phyloP scores from a whole-genome alignment of 2,113 vertebrate species.

The Cairina moschata region DNA sequence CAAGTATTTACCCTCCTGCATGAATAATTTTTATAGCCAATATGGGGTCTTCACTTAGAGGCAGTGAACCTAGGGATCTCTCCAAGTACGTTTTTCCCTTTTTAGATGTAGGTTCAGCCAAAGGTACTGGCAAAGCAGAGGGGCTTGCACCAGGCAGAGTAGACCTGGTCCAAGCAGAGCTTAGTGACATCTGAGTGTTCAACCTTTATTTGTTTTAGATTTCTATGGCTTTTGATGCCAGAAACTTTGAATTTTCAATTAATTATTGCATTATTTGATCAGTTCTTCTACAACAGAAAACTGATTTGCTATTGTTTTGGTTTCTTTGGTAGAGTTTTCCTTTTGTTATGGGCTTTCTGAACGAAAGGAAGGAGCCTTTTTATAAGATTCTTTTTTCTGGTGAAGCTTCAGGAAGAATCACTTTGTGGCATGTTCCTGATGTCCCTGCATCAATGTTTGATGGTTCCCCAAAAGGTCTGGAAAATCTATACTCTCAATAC shows the following conservation, averaged over 20 bases:
- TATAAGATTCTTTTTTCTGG: conserved; percentile 84
- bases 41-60: not conserved
- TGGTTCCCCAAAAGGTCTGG: conserved; percentile 80
- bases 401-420: conserved; percentile 79
- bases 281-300: not conserved
- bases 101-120: not conserved
- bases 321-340: conserved; percentile 63
- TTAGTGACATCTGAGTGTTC: not conserved
- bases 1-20: not conserved
- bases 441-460: conserved; percentile 78
- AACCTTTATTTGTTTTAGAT: not conserved
- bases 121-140: not conserved
- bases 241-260: not conserved
- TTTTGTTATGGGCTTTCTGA: conserved; percentile 79
- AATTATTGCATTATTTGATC: not conserved
- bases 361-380: conserved; percentile 84
- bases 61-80: not conserved
- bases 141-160: not conserved
- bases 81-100: not conserved
- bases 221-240: not conserved
- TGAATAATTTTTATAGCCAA: not conserved
- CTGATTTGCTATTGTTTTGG: not conserved
- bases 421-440: conserved; percentile 83
- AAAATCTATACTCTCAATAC: not conserved
- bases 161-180: not conserved